These are phyloP conservation scores for Pycnomerus fuliginosus DNA, from an alignment of 2,888 invertebrate species.

Conservation along the genomic window DNA sequence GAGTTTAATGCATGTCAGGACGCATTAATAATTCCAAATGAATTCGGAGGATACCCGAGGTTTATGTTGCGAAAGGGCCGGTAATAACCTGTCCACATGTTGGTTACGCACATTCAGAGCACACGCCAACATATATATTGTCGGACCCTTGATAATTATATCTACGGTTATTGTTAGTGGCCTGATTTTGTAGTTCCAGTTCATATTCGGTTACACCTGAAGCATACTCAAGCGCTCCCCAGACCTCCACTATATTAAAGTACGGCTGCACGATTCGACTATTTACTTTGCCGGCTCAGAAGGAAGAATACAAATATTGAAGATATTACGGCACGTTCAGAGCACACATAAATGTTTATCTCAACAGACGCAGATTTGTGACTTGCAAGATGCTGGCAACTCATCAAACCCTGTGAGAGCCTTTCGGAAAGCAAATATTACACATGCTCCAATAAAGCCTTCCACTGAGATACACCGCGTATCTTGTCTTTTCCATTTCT, in stretches of 20 bases:
- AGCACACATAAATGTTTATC: conserved; percentile 32
- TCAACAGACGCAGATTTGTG: too few species aligned
- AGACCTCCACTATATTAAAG: conserved; percentile 31
- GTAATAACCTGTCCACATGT: conserved; percentile 21
- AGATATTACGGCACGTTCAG: conserved; percentile 34
- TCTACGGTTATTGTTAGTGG: conserved; percentile 16
- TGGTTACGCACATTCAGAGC: conserved; percentile 11
- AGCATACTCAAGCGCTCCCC: conserved; percentile 19
- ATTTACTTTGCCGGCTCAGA: conserved; percentile 27
- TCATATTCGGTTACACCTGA: conserved; percentile 26
- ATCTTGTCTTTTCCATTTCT: too few species aligned
- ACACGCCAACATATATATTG: conserved; percentile 14
- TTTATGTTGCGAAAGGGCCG: conserved; percentile 13
- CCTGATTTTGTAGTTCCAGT: conserved; percentile 11
- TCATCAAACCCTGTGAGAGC: too few species aligned
- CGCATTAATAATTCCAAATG: conserved; percentile 15
- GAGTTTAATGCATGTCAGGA: too few species aligned
- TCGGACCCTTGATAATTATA: too few species aligned
- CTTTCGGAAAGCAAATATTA: too few species aligned
- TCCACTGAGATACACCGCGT: too few species aligned
- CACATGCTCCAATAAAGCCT: too few species aligned
- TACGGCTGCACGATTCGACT: conserved; percentile 29
- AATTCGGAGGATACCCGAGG: conserved; percentile 16
- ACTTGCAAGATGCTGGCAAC: too few species aligned
- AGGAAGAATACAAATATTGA: conserved; percentile 33